Conservation (phyloP, 2,113 vertebrate species). For the Lepisosteus osseus region DNA sequence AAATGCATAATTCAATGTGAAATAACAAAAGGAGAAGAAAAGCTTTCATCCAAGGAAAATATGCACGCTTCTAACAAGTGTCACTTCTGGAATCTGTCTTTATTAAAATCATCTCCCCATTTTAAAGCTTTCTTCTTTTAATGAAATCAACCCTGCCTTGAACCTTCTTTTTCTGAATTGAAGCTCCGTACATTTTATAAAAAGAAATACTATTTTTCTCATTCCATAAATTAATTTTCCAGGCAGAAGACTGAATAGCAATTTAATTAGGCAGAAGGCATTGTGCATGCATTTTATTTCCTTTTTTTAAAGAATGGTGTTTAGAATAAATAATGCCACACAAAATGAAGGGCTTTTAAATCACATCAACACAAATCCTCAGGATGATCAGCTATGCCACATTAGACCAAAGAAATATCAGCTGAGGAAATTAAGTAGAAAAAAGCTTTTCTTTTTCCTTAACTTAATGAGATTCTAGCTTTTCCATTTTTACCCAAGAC, state of each 20-base stretch:
- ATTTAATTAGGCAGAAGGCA: constrained; percentile 45
- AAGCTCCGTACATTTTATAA: constrained; percentile 37
- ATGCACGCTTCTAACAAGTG: constrained; percentile 23
- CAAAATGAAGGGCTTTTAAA: constrained; percentile 33
- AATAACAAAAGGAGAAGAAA: constrained; percentile 19
- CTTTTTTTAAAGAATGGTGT: constrained; percentile 35
- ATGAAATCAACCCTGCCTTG: constrained; percentile 60
- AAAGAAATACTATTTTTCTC: constrained; percentile 27
- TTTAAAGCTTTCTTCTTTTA: constrained; percentile 17
- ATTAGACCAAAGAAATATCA: constrained; percentile 28
- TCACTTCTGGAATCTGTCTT: constrained; percentile 28
- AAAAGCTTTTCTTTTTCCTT: constrained; percentile 28
- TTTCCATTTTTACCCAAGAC: background rate
- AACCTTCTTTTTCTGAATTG: constrained; percentile 60
- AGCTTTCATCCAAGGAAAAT: constrained; percentile 20
- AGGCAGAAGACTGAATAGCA: constrained; percentile 32
- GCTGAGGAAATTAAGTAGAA: constrained; percentile 38
- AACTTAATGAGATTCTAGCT: constrained; percentile 24
- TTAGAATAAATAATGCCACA: constrained; percentile 45
- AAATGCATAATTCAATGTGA: background rate
- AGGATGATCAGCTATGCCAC: constrained; percentile 21
- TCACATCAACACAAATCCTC: constrained; percentile 16
- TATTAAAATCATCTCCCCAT: constrained; percentile 36
- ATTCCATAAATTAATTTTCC: constrained; percentile 40
- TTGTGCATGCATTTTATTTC: constrained; percentile 22